Percentiles rank a stretch among this genome's conserved stretches.
phyloP scores from a whole-genome alignment of 2,888 invertebrate genomes.

The Dascillus cervinus region DNA sequence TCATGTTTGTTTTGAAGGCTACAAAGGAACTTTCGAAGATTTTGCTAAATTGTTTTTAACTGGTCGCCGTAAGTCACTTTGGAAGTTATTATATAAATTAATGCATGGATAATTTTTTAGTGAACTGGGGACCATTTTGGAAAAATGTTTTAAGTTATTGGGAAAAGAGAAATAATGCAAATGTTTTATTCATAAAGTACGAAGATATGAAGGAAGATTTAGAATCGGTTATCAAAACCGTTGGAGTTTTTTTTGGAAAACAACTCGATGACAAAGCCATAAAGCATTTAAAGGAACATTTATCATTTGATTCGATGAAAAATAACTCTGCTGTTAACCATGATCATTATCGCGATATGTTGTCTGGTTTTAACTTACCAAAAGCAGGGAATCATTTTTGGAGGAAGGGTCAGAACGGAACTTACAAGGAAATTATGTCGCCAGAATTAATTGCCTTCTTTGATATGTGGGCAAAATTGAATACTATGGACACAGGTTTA shows the following conservation, averaged over 20 bases:
- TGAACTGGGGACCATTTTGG: conserved; percentile 65
- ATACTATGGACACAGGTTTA: too few species aligned
- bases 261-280: conserved; percentile 23
- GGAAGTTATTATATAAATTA: too few species aligned
- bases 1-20: neutral
- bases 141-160: conserved; percentile 66
- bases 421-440: too few species aligned
- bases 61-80: neutral
- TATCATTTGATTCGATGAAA: conserved; percentile 45
- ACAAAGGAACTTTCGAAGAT: neutral
- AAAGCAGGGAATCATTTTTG: too few species aligned
- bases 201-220: conserved; percentile 57
- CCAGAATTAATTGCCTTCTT: too few species aligned
- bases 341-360: conserved; percentile 38
- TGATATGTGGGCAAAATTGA: too few species aligned
- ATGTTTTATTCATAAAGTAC: conserved; percentile 63
- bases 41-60: neutral
- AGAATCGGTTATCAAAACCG: conserved; percentile 7
- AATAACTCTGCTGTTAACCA: conserved; percentile 50
- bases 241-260: conserved; percentile 26
- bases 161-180: conserved; percentile 51
- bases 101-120: too few species aligned
- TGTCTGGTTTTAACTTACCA: too few species aligned
- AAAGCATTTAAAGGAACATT: conserved; percentile 22
- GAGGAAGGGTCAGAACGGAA: too few species aligned